Evolutionary conservation across 2,888 invertebrate genomes (phyloP), one percentile per base, ranked within the genome.

Genomic region (Cerceris rybyensis): DNA sequence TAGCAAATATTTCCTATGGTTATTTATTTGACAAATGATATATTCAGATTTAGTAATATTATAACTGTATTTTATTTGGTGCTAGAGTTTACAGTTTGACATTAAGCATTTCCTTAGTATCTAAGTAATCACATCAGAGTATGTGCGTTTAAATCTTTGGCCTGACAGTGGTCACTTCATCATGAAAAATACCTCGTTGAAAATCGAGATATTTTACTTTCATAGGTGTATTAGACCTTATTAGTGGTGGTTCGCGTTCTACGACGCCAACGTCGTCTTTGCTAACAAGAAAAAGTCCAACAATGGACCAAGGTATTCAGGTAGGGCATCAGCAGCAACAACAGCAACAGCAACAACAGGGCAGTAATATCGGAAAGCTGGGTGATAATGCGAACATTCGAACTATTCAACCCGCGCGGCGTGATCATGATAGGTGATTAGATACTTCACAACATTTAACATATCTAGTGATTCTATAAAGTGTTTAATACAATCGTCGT

Each of bases 231-330:
- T 92, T 96, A 91, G 96, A 96, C 92, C 93, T 96, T 86, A 95
- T 96, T 87, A 95, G 95, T 78, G 95, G 95, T 73, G 95, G 95
- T 76, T 97, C 96, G n/a, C 94, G 97, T 70, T 96, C 97, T 67
- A 96, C 96, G 71, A 97, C 97, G 0, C 97, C 97, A 9, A 96
- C 96, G 7, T 95, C 96, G 78, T 93, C 95, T 50, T 93, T 94
- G 50, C 87, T 94, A 78, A 95, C 95, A 81, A 94, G 97, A 88
- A 97, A 97, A 93, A 97, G 97, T 86, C 97, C 97, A 66, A 97
- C 97, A 1, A 95, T 95, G 84, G 98, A 98, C 92, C 96, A 97
- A 93, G 96, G 96, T 80, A 96, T 96, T 59, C 97, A 97, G 93
- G 96, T 94, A 50, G 93, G 93, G 28, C 93, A 93, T 28, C 93